Evolutionary conservation across 2,797 vertebrate species (phyloP).

Genomic region (Sebastes wilsoni): DNA sequence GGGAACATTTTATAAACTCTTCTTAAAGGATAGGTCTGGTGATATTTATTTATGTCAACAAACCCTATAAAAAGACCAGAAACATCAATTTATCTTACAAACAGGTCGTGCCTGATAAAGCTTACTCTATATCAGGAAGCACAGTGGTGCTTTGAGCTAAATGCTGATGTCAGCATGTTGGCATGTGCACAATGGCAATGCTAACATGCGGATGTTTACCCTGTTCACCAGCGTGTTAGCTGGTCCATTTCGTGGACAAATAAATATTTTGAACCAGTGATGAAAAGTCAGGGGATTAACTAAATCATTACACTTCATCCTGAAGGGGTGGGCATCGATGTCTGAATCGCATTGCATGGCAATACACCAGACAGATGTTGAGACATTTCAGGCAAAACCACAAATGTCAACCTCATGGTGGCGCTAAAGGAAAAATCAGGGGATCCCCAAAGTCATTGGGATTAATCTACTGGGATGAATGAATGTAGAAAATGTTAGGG

Average conservation of each 20-base stretch:
- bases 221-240: not conserved
- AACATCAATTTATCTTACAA: not conserved
- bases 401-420: not conserved
- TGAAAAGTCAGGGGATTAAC: not conserved
- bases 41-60: not conserved
- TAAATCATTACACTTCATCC: not conserved
- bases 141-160: not conserved
- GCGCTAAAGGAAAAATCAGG: not conserved
- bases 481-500: not conserved
- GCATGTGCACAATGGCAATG: not conserved
- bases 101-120: not conserved
- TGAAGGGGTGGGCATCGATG: not conserved
- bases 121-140: not conserved
- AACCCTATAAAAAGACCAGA: not conserved
- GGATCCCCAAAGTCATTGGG: not conserved
- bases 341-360: not conserved
- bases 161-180: not conserved
- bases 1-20: not conserved
- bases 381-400: not conserved
- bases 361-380: not conserved
- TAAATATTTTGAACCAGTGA: not conserved
- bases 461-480: not conserved
- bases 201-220: not conserved
- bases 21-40: not conserved
- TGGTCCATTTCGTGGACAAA: not conserved